These are phyloP conservation scores for Gambusia yucatana DNA, from an alignment of 2,797 vertebrate genomes.

Conservation along the genomic window DNA sequence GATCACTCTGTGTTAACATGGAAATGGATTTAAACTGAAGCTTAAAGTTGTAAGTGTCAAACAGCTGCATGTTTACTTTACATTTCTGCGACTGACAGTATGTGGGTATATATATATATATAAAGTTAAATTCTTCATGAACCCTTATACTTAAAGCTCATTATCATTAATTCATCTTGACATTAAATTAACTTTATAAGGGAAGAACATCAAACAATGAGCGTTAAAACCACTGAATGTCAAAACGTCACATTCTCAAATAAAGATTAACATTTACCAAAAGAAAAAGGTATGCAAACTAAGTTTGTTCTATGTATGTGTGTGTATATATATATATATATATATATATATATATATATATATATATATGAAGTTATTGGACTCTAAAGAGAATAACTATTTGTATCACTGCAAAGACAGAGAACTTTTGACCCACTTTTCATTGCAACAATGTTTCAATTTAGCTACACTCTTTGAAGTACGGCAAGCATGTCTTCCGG, in stretches of 20 bases:
- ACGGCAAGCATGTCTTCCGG: neutral
- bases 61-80: neutral
- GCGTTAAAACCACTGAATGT: neutral
- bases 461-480: neutral
- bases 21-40: neutral
- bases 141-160: neutral
- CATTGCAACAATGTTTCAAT: neutral
- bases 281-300: neutral
- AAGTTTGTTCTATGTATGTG: neutral
- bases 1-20: neutral
- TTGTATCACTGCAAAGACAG: neutral
- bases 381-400: neutral
- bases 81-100: neutral
- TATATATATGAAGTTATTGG: neutral
- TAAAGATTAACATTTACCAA: neutral
- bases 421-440: neutral
- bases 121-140: neutral
- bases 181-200: neutral
- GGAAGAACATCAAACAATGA: neutral
- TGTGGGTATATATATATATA: neutral
- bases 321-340: no score
- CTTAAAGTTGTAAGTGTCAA: neutral
- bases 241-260: neutral
- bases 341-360: no score
- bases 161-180: neutral